Evolutionary conservation across 1,140 invertebrate genomes (phyloP), one percentile per base, ranked within the genome.

Genomic region (Bombus pyrosoma): DNA sequence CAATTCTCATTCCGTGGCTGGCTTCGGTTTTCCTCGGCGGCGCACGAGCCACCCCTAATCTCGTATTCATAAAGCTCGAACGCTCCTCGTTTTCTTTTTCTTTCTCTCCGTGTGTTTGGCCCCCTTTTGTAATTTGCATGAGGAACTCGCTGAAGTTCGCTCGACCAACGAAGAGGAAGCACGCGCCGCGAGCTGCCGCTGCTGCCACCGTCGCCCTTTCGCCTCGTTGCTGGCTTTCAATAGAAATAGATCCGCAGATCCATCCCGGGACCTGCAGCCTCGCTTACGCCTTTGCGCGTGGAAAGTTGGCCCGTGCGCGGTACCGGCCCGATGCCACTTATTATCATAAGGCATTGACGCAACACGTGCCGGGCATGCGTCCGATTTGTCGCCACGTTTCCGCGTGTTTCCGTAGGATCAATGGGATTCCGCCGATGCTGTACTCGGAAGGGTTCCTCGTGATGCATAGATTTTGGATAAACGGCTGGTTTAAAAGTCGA

Each of bases 281-380:
- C 76, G 71, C 64, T 72, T 57, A 62, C 66, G 81, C 41, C 81
- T 81, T 73, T 41, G 37, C 57, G 34, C 34, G 77, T 13, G 59
- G 37, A 62, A 68, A 69, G 62, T 41, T 32, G 32, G 81, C 43
- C 34, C 47, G 47, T 28, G 66, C 39, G 10, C 47, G 64, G 13
- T 75, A 18, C 25, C 32, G 12, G 78, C 34, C 12, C 41, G 47
- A 71, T 57, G 79, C 68, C 47, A 22, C 59, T 53, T 85, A 85
- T 81, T 85, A 85, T 73, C 84, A 75, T 81, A 85, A 66, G 43
- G 77, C 85, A 86, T 86, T 64, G 78, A 80, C 39, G 85, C 80
- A 69, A 80, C 88, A 86, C 88, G 88, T 89, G 88, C 71, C 85
- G 37, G 72, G 66, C 85, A 41, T 86, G 77, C 64, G 81, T 81